Evolutionary conservation across 2,888 invertebrate genomes (phyloP).

Genomic region (Drosophila prolongata): DNA sequence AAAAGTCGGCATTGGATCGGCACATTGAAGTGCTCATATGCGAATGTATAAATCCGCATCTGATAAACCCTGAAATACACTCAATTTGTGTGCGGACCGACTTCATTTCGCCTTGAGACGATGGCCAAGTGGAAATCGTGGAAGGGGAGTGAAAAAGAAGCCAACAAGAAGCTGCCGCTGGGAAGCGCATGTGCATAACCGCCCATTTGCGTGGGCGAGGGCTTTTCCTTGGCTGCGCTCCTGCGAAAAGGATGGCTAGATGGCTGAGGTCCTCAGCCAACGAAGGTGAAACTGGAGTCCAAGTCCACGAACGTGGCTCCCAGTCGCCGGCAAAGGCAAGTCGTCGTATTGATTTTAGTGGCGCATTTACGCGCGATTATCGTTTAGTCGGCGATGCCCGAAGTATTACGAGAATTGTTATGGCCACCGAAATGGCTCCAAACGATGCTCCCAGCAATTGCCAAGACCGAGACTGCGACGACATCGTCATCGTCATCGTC

Average conservation of each 20-base stretch:
- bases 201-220: constrained; percentile 55
- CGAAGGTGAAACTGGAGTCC: constrained; percentile 65
- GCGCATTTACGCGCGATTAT: constrained; percentile 84
- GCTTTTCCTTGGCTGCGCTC: constrained; percentile 27
- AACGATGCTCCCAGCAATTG: constrained; percentile 67
- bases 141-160: constrained; percentile 13
- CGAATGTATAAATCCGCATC: constrained; percentile 49
- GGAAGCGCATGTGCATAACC: constrained; percentile 81
- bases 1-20: constrained; percentile 1
- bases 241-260: constrained; percentile 61
- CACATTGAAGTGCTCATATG: constrained; percentile 13
- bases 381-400: constrained; percentile 83
- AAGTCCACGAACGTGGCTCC: constrained; percentile 38
- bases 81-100: constrained; percentile 50
- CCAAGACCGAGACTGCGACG: constrained; percentile 13
- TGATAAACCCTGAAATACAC: constrained; percentile 57
- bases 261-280: constrained; percentile 28
- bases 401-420: constrained; percentile 83
- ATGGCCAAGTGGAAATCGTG: constrained; percentile 12
- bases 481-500: constrained; percentile 22
- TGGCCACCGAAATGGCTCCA: constrained; percentile 78
- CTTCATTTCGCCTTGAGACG: constrained; percentile 43
- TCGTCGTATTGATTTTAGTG: constrained; percentile 84
- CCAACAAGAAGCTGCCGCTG: constrained; percentile 38
- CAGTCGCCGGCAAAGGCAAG: constrained; percentile 19